These are phyloP conservation scores for Leiothrix lutea DNA, from an alignment of 2,113 vertebrate species.

Conservation along the genomic window DNA sequence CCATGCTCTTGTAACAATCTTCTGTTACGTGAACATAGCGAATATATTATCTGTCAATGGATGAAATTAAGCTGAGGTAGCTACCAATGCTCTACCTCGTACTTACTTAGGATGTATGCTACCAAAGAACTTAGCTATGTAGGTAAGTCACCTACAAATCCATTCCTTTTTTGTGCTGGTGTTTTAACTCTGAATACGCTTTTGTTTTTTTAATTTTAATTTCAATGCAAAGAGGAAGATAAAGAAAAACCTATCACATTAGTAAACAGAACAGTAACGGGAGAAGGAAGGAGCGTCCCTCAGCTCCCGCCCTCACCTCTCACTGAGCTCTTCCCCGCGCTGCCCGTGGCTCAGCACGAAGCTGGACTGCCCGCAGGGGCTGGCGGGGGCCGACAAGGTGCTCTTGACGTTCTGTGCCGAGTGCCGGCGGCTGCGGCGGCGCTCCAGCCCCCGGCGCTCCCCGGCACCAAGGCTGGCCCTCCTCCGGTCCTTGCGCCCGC, in stretches of 20 bases:
- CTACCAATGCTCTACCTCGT: neutral
- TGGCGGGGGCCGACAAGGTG: slow-evolving; percentile 81
- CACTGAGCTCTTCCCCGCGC: slow-evolving; percentile 77
- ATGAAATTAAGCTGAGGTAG: neutral
- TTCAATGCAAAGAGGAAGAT: neutral
- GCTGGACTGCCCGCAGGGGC: slow-evolving; percentile 74
- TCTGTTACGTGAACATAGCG: neutral
- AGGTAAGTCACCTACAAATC: neutral
- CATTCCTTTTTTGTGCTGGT: neutral
- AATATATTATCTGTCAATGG: neutral
- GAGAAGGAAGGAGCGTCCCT: neutral
- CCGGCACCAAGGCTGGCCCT: slow-evolving; percentile 81
- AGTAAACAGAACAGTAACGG: neutral
- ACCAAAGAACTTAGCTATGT: neutral
- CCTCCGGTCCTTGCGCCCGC: slow-evolving; percentile 82
- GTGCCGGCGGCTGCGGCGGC: slow-evolving; percentile 91
- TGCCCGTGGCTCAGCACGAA: slow-evolving; percentile 75
- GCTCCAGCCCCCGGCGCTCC: slow-evolving; percentile 81
- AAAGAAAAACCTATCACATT: neutral
- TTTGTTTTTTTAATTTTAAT: neutral
- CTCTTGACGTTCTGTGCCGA: slow-evolving; percentile 84
- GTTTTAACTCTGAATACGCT: neutral
- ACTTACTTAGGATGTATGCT: neutral
- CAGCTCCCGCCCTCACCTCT: slow-evolving; percentile 79
- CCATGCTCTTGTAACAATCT: neutral